A percentile compares a stretch with the other conserved stretches of the same genome.
Evolutionary conservation across 2,888 invertebrate genomes (phyloP).

Genomic region (Schizaphis graminum): DNA sequence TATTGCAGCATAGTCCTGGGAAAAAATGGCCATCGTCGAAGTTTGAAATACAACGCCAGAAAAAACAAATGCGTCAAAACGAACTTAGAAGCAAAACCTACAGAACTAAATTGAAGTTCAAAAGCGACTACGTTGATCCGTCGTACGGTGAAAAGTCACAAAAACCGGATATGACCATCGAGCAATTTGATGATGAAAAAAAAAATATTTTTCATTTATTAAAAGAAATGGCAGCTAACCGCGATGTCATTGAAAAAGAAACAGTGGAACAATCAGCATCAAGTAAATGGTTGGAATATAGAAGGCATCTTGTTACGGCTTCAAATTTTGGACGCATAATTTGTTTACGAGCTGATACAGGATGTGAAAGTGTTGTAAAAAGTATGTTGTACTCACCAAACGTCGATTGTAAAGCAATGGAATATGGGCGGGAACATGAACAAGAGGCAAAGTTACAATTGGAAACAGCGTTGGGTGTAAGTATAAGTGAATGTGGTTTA

Average conservation of each 20-base stretch:
- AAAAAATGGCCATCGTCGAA: neutral
- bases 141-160: neutral
- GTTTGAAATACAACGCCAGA: neutral
- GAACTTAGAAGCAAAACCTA: neutral
- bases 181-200: conserved; percentile 16
- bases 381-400: neutral
- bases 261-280: conserved; percentile 13
- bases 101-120: neutral
- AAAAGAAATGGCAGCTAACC: conserved; percentile 35
- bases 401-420: conserved; percentile 20
- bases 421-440: conserved; percentile 14
- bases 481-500: conserved; percentile 11
- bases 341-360: too few relatives aligned
- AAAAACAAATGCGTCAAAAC: neutral
- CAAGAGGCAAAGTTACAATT: conserved; percentile 20
- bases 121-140: neutral
- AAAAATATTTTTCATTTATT: neutral
- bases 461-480: conserved; percentile 17
- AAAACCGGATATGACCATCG: neutral
- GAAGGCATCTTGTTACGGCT: neutral
- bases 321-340: neutral
- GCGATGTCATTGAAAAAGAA: conserved; percentile 26
- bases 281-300: conserved; percentile 25
- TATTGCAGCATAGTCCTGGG: neutral
- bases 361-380: too few relatives aligned